These are phyloP conservation scores for Myotis lucifugus DNA, from an alignment of 2,113 vertebrate species.

Conservation along the genomic window DNA sequence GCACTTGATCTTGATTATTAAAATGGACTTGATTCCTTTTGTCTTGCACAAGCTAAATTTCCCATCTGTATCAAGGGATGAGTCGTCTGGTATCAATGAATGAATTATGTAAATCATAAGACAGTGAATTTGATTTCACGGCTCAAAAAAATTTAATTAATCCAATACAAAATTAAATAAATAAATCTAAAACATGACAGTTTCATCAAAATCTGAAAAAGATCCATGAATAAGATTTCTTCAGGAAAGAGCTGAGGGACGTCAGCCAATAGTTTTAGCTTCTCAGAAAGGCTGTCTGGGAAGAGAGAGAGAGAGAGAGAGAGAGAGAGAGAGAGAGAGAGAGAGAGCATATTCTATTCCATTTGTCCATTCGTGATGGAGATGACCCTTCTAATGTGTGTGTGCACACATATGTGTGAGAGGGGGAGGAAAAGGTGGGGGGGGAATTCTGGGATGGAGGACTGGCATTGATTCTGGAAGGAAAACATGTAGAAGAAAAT, in stretches of 20 bases:
- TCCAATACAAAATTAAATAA: not conserved
- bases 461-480: not conserved
- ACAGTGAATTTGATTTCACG: not conserved
- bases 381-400: not conserved
- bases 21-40: conserved; percentile 29
- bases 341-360: not conserved
- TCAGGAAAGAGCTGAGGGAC: not conserved
- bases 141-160: conserved; percentile 30
- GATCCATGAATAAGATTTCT: not conserved
- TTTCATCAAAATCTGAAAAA: conserved; percentile 33
- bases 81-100: not conserved
- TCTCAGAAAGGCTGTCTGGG: conserved; percentile 9
- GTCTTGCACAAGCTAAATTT: conserved; percentile 4
- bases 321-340: not conserved
- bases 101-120: not conserved
- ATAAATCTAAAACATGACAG: not conserved
- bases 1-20: conserved; percentile 17
- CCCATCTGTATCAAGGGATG: not conserved
- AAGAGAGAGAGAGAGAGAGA: not conserved
- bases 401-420: not conserved
- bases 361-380: not conserved
- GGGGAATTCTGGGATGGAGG: not conserved
- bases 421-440: no score
- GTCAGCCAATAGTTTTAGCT: not conserved
- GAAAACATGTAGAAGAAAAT: not conserved